Evolutionary conservation across 2,888 invertebrate species (phyloP).

Genomic region (Stratiomys singularior): DNA sequence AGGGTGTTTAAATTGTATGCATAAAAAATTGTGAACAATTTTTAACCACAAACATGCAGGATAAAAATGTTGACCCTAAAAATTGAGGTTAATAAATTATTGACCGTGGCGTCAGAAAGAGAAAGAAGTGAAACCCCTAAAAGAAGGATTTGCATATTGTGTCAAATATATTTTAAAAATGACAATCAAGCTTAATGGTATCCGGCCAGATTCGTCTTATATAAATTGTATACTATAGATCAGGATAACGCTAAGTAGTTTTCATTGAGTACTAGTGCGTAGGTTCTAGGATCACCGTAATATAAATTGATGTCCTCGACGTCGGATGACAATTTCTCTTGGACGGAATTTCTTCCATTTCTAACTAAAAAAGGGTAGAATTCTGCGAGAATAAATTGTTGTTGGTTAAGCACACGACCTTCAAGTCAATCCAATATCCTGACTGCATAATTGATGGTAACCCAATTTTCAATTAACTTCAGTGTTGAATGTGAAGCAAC

Average conservation of each 20-base stretch:
- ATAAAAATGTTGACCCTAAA: constrained; percentile 24
- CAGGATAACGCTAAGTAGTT: background rate
- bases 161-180: constrained; percentile 21
- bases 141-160: constrained; percentile 29
- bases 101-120: background rate
- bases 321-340: too few species aligned
- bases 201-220: background rate
- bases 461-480: too few species aligned
- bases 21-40: constrained; percentile 51
- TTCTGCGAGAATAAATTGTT: too few species aligned
- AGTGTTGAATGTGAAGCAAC: too few species aligned
- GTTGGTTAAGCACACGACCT: too few species aligned
- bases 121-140: background rate
- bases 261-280: background rate
- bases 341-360: too few species aligned
- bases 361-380: too few species aligned
- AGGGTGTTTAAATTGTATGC: constrained; percentile 50
- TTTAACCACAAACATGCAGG: constrained; percentile 41
- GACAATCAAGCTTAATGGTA: constrained; percentile 19
- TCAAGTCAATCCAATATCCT: too few species aligned
- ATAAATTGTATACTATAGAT: constrained; percentile 9
- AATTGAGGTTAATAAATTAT: constrained; percentile 49
- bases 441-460: too few species aligned
- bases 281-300: background rate
- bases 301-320: too few species aligned